Evolutionary conservation across 2,888 invertebrate genomes (phyloP).

Genomic region (Eristalis arbustorum): DNA sequence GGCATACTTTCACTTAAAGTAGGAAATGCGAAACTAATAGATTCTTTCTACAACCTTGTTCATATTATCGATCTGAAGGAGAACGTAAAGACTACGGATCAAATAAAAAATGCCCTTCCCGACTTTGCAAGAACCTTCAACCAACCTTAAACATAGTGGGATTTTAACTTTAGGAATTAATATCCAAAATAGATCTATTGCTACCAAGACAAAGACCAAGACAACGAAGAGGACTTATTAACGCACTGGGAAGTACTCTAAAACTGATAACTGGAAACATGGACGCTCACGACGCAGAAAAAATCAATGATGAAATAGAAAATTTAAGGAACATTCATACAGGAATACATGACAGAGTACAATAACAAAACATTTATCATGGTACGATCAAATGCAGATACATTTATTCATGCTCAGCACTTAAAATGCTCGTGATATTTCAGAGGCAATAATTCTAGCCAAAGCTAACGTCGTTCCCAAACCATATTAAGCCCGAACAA

Average conservation of each 20-base stretch:
- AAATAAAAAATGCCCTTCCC: background rate
- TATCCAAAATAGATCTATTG: background rate
- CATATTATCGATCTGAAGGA: background rate
- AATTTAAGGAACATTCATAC: background rate
- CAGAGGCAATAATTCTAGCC: no score
- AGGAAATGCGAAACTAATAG: background rate
- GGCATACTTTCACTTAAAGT: slow-evolving; percentile 9
- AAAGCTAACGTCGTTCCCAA: no score
- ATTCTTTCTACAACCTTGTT: background rate
- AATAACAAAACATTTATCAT: no score
- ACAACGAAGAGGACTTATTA: background rate
- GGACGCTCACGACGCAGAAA: slow-evolving; percentile 3
- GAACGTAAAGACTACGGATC: background rate
- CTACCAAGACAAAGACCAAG: background rate
- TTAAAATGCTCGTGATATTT: no score
- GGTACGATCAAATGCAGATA: no score
- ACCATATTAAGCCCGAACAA: no score
- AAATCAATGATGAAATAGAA: background rate
- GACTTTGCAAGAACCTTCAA: background rate
- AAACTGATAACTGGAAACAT: slow-evolving; percentile 11
- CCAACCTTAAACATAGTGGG: background rate
- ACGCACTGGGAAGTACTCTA: background rate
- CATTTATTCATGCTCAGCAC: no score
- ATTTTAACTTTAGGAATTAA: background rate
- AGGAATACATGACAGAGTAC: no score